These are phyloP conservation scores for Malachius bipustulatus DNA, from an alignment of 2,888 invertebrate genomes.

Conservation along the genomic window DNA sequence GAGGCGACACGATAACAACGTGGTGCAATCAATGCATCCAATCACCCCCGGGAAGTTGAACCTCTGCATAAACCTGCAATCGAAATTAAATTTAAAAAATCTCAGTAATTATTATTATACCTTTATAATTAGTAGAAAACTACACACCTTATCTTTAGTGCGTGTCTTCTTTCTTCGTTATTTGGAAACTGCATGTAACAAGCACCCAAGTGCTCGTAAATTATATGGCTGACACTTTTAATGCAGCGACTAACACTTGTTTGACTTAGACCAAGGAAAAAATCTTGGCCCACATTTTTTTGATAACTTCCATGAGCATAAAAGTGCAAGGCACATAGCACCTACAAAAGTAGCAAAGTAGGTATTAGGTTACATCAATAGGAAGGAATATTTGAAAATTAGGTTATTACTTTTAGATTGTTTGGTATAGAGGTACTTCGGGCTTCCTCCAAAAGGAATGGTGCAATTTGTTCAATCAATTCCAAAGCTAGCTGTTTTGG, in stretches of 20 bases:
- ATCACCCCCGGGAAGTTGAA: constrained; percentile 8
- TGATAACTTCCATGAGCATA: neutral
- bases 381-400: too few relatives aligned
- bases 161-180: neutral
- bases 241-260: neutral
- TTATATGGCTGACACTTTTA: neutral
- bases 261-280: neutral
- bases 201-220: neutral
- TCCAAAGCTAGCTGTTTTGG: too few relatives aligned
- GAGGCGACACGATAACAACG: constrained; percentile 17
- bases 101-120: too few relatives aligned
- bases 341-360: too few relatives aligned
- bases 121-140: too few relatives aligned
- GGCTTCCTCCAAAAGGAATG: too few relatives aligned
- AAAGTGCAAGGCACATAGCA: neutral
- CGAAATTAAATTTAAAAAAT: neutral
- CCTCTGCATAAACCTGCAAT: neutral
- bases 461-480: too few relatives aligned
- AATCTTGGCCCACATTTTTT: constrained; percentile 1
- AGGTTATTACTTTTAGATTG: too few relatives aligned
- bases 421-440: too few relatives aligned
- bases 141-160: neutral
- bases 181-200: neutral
- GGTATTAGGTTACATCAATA: too few relatives aligned
- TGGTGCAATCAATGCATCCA: constrained; percentile 19